A percentile compares a stretch with the other conserved stretches of the same genome.
Evolutionary conservation across 1,140 invertebrate species (phyloP).

Genomic region (Brachionus paranguensis): DNA sequence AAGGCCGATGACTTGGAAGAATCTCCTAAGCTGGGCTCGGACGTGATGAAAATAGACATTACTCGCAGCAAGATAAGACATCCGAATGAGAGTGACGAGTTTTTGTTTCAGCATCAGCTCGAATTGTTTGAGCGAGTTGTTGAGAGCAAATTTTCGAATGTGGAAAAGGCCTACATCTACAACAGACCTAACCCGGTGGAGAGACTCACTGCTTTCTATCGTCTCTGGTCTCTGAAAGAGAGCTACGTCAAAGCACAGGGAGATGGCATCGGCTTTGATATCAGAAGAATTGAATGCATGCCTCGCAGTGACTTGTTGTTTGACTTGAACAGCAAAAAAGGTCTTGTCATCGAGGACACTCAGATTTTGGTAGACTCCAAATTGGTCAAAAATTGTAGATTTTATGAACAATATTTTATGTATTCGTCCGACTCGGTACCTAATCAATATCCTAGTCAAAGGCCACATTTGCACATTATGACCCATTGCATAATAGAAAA

Average conservation of each 20-base stretch:
- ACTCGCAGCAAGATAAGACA: not conserved
- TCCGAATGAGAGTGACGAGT: slow-evolving; percentile 8
- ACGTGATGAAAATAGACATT: slow-evolving; percentile 59
- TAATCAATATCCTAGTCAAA: not conserved
- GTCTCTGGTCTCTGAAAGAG: slow-evolving; percentile 90
- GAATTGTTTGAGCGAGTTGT: slow-evolving; percentile 60
- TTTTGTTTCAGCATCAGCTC: slow-evolving; percentile 7
- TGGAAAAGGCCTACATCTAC: slow-evolving; percentile 65
- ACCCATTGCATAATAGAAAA: slow-evolving; percentile 1
- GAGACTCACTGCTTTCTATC: slow-evolving; percentile 68
- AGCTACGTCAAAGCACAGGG: slow-evolving; percentile 86
- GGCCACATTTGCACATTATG: not conserved
- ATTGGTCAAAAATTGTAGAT: slow-evolving; percentile 16
- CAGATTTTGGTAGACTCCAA: not conserved
- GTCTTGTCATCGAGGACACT: not conserved
- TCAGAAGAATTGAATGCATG: not conserved
- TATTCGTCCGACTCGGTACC: not conserved
- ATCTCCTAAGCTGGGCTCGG: slow-evolving; percentile 55
- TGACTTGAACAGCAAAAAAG: slow-evolving; percentile 15
- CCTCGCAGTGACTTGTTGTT: not conserved
- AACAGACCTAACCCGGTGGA: slow-evolving; percentile 58
- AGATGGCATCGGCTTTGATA: slow-evolving; percentile 68
- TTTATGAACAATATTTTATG: slow-evolving; percentile 30
- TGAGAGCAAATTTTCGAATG: slow-evolving; percentile 68
- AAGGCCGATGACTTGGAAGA: slow-evolving; percentile 55